Evolutionary conservation across 2,888 invertebrate genomes (phyloP), one percentile per base, ranked within the genome.

Genomic region (Lycia hirtaria): DNA sequence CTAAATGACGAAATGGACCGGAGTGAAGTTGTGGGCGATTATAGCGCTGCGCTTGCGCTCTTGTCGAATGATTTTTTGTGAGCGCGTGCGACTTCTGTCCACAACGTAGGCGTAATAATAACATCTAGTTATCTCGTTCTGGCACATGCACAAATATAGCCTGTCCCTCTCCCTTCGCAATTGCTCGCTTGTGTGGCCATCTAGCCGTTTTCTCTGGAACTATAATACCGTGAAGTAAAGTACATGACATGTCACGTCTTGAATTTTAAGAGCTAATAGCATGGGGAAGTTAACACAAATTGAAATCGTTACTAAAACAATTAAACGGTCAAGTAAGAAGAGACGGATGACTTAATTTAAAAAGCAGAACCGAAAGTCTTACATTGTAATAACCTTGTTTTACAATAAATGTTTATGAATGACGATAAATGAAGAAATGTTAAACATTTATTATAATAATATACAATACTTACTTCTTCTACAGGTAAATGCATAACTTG

Each of bases 21-120:
- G 80, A 86, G 85, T 91, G 92, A 92, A 92, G 91, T 92, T 89
- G 90, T 90, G 86, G 88, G 88, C 85, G 92, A 91, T 85, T 86
- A 87, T 83, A 88, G 85, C 83, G 85, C 84, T 84, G 90, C 88
- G 89, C 87, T 77, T 86, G 89, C 88, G 88, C 82, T 83, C 83
- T 87, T 73, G 76, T 82, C 83, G 82, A 81, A 80, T 85, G 76
- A 78, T 86, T 89, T 90, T 91, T 87, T 88, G 81, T 88, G 73
- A 80, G 88, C 91, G 88, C 89, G 85, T 88, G 90, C 89, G 89
- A 81, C 88, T 82, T 81, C 82, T 75, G 82, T 82, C 80, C 85
- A 73, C 79, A 78, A 84, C 85, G 91, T 87, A 88, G 92, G 87
- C 86, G 92, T 85, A 88, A 81, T 83, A 85, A 87, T 84, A 87